Evolutionary conservation across 2,113 vertebrate species (phyloP).

Genomic region (Corythornis cristatus): DNA sequence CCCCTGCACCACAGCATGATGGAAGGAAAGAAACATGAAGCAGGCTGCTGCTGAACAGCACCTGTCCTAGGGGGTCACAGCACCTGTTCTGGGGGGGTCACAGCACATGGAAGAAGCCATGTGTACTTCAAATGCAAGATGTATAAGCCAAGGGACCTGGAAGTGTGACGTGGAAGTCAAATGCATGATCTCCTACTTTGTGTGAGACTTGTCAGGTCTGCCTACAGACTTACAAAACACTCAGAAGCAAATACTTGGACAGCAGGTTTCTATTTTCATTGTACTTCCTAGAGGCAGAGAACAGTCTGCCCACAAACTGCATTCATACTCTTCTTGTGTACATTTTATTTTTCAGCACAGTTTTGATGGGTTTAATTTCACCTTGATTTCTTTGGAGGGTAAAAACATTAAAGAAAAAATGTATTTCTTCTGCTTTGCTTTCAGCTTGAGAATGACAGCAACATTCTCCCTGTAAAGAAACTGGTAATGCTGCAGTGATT

Average conservation of each 20-base stretch:
- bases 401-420: slow-evolving; percentile 50
- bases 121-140: not conserved
- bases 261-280: slow-evolving; percentile 10
- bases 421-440: slow-evolving; percentile 23
- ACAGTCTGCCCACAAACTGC: not conserved
- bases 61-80: not conserved
- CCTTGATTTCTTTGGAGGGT: slow-evolving; percentile 69
- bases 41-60: not conserved
- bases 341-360: slow-evolving; percentile 35
- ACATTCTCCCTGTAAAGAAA: not conserved
- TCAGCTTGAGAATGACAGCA: slow-evolving; percentile 38
- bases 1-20: not conserved
- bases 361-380: slow-evolving; percentile 50
- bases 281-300: slow-evolving; percentile 23
- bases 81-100: not conserved
- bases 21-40: not conserved
- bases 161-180: not conserved
- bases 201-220: not conserved
- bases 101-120: not conserved
- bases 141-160: not conserved
- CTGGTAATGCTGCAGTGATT: slow-evolving; percentile 50
- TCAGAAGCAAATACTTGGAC: slow-evolving; percentile 1
- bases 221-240: not conserved
- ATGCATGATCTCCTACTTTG: not conserved
- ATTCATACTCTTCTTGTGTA: slow-evolving; percentile 22